phyloP scores from a whole-genome alignment of 1,140 invertebrate genomes.

The Ostrea denselamellosa region DNA sequence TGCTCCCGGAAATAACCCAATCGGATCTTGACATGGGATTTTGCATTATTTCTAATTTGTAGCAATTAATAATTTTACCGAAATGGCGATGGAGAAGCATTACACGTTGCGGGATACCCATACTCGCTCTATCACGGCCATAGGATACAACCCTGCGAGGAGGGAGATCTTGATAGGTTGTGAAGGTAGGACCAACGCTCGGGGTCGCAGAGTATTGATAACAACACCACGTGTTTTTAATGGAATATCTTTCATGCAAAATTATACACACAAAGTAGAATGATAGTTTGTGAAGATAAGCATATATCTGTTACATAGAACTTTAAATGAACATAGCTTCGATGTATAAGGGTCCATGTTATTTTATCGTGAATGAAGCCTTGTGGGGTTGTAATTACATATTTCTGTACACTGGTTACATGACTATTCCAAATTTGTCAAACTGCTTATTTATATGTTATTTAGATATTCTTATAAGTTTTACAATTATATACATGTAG shows the following conservation, averaged over 20 bases:
- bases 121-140: slow-evolving; percentile 74
- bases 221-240: background rate
- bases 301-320: too few species aligned
- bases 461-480: too few species aligned
- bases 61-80: slow-evolving; percentile 26
- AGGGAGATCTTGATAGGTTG: slow-evolving; percentile 78
- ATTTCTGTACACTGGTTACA: too few species aligned
- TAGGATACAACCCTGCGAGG: slow-evolving; percentile 76
- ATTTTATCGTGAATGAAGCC: too few species aligned
- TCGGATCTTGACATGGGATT: background rate
- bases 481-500: too few species aligned
- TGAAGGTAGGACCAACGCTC: slow-evolving; percentile 72
- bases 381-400: too few species aligned
- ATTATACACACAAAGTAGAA: too few species aligned
- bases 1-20: slow-evolving; percentile 42
- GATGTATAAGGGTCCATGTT: too few species aligned
- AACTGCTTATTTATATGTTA: too few species aligned
- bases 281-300: too few species aligned
- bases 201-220: background rate
- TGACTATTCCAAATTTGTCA: too few species aligned
- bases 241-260: background rate
- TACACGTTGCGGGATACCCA: slow-evolving; percentile 76
- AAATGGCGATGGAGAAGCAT: slow-evolving; percentile 79
- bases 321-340: too few species aligned
- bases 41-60: background rate